These are phyloP conservation scores for Brachyptera putata DNA, from an alignment of 2,888 invertebrate species.

Conservation along the genomic window DNA sequence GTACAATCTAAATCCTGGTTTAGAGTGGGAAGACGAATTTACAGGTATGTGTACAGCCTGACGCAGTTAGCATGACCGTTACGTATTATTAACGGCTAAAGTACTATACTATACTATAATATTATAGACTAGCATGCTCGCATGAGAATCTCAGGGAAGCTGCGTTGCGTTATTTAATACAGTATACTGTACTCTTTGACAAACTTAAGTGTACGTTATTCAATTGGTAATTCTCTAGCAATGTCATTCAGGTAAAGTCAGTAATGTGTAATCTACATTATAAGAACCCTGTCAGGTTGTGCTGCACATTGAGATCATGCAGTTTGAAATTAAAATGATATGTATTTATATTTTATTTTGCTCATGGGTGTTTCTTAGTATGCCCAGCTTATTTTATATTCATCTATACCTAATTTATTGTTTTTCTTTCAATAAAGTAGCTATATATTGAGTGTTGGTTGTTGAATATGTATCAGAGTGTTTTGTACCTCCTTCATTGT, in stretches of 20 bases:
- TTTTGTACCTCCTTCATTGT: no score
- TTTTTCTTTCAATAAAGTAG: background rate
- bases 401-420: background rate
- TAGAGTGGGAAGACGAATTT: slow-evolving; percentile 99
- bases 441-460: background rate
- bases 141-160: slow-evolving; percentile 21
- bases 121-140: slow-evolving; percentile 5
- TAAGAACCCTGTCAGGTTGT: no score
- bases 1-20: slow-evolving; percentile 99
- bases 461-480: no score
- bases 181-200: background rate
- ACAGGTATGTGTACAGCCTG: slow-evolving; percentile 79
- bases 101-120: background rate
- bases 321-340: no score
- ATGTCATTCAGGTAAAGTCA: background rate
- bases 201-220: background rate
- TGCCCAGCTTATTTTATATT: no score
- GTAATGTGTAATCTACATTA: background rate
- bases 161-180: slow-evolving; percentile 10
- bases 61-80: slow-evolving; percentile 12
- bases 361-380: no score
- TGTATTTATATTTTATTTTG: background rate
- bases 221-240: background rate
- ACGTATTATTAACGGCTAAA: background rate
- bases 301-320: slow-evolving; percentile 19